phyloP scores from a whole-genome alignment of 1,140 invertebrate species.

The Leptinotarsa defecta region DNA sequence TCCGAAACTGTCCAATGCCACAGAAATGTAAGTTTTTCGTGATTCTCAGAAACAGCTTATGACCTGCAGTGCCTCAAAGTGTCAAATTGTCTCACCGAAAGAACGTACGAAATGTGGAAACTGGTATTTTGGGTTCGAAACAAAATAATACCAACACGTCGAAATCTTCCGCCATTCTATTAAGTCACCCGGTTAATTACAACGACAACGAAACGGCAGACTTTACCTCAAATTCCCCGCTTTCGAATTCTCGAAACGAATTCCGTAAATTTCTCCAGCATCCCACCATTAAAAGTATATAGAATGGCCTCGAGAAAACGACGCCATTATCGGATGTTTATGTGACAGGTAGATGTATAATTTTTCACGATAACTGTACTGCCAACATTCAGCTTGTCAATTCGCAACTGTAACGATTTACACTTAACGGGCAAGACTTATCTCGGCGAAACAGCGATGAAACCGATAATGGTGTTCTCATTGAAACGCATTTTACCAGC shows the following conservation, averaged over 20 bases:
- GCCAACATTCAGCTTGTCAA: constrained; percentile 22
- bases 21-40: no score
- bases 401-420: constrained; percentile 28
- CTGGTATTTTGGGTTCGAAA: no score
- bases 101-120: no score
- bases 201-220: no score
- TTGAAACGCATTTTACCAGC: constrained; percentile 12
- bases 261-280: constrained; percentile 8
- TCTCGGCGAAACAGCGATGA: constrained; percentile 19
- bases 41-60: no score
- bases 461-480: constrained; percentile 31
- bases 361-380: constrained; percentile 31
- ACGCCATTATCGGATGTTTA: constrained; percentile 20
- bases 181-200: no score
- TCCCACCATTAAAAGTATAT: neutral
- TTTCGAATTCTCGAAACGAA: constrained; percentile 2
- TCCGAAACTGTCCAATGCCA: no score
- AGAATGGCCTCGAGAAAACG: constrained; percentile 4
- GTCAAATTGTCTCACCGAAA: no score
- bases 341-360: constrained; percentile 24
- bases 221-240: no score
- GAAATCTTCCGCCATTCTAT: no score
- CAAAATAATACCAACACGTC: no score
- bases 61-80: no score
- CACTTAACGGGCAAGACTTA: constrained; percentile 27